These are phyloP conservation scores for Calypte anna DNA, from an alignment of 2,113 vertebrate genomes.

Conservation along the genomic window DNA sequence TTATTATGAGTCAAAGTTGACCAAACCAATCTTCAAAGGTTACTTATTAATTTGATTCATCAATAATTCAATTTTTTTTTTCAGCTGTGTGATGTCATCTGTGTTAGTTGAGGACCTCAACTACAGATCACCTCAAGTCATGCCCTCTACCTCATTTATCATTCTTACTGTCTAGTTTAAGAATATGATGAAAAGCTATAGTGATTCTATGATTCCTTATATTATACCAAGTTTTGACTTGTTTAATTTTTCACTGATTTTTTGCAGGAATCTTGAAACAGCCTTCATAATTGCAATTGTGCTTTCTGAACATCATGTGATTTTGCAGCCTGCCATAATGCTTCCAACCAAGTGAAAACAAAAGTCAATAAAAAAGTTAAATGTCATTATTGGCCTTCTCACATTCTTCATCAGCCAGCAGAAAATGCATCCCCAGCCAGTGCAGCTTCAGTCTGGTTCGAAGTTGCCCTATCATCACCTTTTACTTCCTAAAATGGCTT, in stretches of 20 bases:
- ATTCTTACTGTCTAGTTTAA: conserved; percentile 30
- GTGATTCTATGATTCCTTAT: neutral
- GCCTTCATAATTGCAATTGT: neutral
- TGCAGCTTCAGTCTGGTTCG: neutral
- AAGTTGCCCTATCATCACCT: neutral
- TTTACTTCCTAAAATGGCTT: neutral
- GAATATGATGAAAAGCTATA: conserved; percentile 12
- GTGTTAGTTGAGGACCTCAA: conserved; percentile 30
- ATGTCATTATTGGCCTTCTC: neutral
- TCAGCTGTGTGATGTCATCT: conserved; percentile 48
- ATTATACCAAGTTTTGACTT: neutral
- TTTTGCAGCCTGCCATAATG: neutral
- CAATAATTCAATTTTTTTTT: conserved; percentile 50
- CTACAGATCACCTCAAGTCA: conserved; percentile 34
- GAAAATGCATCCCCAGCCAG: neutral
- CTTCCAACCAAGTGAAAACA: neutral
- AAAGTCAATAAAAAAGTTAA: neutral
- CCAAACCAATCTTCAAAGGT: conserved; percentile 49
- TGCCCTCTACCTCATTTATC: conserved; percentile 28
- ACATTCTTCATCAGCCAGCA: neutral
- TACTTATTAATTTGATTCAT: conserved; percentile 66
- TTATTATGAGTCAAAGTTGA: conserved; percentile 63
- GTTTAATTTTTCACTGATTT: neutral
- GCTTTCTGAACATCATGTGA: neutral
- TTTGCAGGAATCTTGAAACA: neutral